Evolutionary conservation across 2,888 invertebrate genomes (phyloP).

Genomic region (Heliconius ismenius): DNA sequence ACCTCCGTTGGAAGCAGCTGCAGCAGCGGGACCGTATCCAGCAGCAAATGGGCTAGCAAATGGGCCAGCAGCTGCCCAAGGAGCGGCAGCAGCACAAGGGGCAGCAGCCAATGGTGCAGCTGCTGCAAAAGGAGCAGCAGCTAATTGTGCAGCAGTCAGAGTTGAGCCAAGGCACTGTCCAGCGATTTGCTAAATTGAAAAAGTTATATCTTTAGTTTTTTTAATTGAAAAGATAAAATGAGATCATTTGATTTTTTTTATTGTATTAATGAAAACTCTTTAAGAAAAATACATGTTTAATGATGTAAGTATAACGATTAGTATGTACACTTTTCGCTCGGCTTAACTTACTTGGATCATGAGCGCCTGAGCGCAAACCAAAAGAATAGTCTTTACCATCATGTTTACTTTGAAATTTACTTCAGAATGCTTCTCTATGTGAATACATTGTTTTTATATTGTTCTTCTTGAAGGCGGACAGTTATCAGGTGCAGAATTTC

Average conservation of each 20-base stretch:
- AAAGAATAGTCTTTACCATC: constrained; percentile 47
- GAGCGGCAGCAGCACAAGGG: constrained; percentile 1
- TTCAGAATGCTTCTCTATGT: background rate
- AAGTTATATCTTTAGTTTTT: background rate
- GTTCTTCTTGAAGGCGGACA: background rate
- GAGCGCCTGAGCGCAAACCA: constrained; percentile 51
- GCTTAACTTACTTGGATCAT: constrained; percentile 49
- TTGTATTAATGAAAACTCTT: background rate
- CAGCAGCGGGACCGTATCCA: constrained; percentile 36
- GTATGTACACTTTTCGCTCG: too few species aligned
- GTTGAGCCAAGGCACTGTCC: constrained; percentile 39
- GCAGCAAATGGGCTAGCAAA: constrained; percentile 7
- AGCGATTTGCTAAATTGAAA: constrained; percentile 44
- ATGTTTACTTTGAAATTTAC: constrained; percentile 41
- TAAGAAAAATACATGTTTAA: background rate
- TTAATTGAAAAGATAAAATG: too few species aligned
- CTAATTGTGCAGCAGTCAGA: constrained; percentile 11
- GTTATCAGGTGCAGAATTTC: background rate
- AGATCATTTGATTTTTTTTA: too few species aligned
- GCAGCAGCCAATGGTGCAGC: constrained; percentile 18
- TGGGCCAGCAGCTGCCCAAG: constrained; percentile 26
- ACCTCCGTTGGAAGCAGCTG: constrained; percentile 45
- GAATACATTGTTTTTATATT: constrained; percentile 9
- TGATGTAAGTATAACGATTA: background rate
- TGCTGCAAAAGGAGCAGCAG: constrained; percentile 32